Conservation (phyloP, 2,888 invertebrate species). For the Colletes collaris region DNA sequence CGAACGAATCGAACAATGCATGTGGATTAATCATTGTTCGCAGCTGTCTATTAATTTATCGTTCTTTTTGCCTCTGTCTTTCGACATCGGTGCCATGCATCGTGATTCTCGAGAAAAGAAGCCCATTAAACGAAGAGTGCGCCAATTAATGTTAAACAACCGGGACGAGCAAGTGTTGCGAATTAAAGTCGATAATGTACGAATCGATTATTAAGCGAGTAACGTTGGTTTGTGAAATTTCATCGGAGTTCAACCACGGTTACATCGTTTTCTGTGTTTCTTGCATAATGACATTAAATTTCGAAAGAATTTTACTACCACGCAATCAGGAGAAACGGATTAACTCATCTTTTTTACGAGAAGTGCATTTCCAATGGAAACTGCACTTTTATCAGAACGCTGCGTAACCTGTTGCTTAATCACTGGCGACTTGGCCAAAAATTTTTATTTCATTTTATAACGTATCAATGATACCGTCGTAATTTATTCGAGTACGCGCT, state of each 20-base stretch:
- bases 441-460: background rate
- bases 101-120: conserved; percentile 41
- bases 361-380: background rate
- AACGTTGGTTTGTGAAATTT: background rate
- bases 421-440: background rate
- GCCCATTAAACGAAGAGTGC: conserved; percentile 63
- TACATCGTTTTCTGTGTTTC: background rate
- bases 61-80: too few species aligned
- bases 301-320: conserved; percentile 12
- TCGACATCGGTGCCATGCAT: background rate
- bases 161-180: conserved; percentile 53
- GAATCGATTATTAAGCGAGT: background rate
- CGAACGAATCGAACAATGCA: too few species aligned
- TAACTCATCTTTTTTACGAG: conserved; percentile 4
- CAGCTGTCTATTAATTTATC: too few species aligned
- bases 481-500: too few species aligned
- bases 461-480: too few species aligned
- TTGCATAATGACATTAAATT: background rate
- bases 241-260: background rate
- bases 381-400: conserved; percentile 1
- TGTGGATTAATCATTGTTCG: too few species aligned
- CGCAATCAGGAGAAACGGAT: background rate
- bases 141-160: conserved; percentile 72
- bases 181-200: conserved; percentile 49
- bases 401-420: too few species aligned